These are phyloP conservation scores for Cerastis rubricosa DNA, from an alignment of 2,888 invertebrate genomes.

Conservation along the genomic window DNA sequence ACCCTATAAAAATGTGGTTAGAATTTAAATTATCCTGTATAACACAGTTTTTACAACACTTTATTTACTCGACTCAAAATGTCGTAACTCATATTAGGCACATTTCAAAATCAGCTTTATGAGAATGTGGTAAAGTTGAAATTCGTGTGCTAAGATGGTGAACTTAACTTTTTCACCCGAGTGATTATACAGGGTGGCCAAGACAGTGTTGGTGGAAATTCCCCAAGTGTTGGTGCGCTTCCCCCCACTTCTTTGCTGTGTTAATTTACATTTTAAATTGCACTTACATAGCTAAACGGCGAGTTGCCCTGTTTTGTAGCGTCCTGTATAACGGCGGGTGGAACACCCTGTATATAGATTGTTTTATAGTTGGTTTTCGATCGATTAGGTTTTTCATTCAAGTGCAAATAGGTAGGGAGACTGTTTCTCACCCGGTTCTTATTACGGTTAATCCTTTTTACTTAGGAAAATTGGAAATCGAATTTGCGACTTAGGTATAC, in stretches of 20 bases:
- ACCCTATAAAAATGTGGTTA: constrained; percentile 58
- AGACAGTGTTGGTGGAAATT: constrained; percentile 85
- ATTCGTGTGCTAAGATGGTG: constrained; percentile 22
- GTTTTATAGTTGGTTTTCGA: constrained; percentile 58
- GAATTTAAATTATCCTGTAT: constrained; percentile 63
- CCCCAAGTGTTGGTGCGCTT: constrained; percentile 78
- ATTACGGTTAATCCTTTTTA: neutral
- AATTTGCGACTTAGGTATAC: neutral
- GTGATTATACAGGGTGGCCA: constrained; percentile 77
- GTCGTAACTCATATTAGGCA: neutral
- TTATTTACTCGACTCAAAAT: constrained; percentile 4
- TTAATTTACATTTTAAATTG: constrained; percentile 92
- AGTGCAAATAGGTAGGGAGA: constrained; percentile 43
- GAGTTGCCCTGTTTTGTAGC: constrained; percentile 86
- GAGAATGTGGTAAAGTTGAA: fast-evolving
- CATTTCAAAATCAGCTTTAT: constrained; percentile 39
- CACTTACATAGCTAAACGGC: constrained; percentile 90
- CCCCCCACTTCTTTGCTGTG: constrained; percentile 89
- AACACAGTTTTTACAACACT: constrained; percentile 67
- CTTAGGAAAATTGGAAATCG: constrained; percentile 11
- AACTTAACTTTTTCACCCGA: constrained; percentile 50
- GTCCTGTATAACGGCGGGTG: constrained; percentile 73
- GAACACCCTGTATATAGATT: constrained; percentile 60
- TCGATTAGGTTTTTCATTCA: constrained; percentile 61
- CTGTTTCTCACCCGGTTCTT: neutral